Conservation (phyloP, 2,797 vertebrate species). For the Anguilla marmorata region DNA sequence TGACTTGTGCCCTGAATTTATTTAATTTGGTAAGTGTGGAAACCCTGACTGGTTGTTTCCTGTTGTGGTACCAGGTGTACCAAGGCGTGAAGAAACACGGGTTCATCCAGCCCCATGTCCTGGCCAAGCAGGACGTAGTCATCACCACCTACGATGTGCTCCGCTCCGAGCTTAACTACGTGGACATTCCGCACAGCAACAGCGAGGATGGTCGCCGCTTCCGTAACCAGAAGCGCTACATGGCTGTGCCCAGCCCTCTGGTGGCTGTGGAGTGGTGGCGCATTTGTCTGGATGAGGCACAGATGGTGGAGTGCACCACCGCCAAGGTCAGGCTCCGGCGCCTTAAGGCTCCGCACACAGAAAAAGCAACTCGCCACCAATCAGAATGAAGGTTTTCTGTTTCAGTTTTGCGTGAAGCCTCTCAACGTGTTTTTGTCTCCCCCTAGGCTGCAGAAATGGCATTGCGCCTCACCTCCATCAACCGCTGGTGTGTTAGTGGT, state of each 20-base stretch:
- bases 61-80: slow-evolving; percentile 79
- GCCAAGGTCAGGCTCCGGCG: slow-evolving; percentile 78
- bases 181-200: slow-evolving; percentile 96
- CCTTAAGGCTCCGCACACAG: background rate
- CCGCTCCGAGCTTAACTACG: slow-evolving; percentile 92
- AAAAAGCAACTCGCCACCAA: background rate
- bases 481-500: slow-evolving; percentile 97
- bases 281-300: slow-evolving; percentile 96
- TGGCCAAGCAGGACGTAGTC: slow-evolving; percentile 95
- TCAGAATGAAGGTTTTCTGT: background rate
- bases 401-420: background rate
- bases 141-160: slow-evolving; percentile 98
- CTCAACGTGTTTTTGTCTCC: background rate
- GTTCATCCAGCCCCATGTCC: slow-evolving; percentile 90
- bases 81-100: slow-evolving; percentile 97
- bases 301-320: slow-evolving; percentile 97
- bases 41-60: background rate
- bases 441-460: slow-evolving; percentile 96
- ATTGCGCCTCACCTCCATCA: slow-evolving; percentile 88
- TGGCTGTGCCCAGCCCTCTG: slow-evolving; percentile 96
- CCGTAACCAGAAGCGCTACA: slow-evolving; percentile 96
- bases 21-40: background rate
- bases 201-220: slow-evolving; percentile 92
- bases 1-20: background rate
- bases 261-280: slow-evolving; percentile 99